Evolutionary conservation across 2,888 invertebrate genomes (phyloP).

Genomic region (Coelogynopora nodosa): DNA sequence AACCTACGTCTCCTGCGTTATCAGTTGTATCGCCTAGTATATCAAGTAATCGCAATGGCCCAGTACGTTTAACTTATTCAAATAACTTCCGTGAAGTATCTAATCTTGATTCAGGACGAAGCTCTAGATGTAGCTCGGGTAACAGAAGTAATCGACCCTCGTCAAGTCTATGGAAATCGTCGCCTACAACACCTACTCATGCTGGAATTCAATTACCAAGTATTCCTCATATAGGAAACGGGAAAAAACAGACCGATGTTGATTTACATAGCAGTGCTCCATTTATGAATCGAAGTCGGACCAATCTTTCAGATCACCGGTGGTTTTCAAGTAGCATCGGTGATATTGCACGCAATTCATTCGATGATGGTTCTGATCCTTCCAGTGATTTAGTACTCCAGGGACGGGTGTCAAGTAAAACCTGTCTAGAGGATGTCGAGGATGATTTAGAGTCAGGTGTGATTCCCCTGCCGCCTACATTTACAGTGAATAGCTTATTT

Average conservation of each 20-base stretch:
- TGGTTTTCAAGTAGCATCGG: background rate
- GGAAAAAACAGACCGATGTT: background rate
- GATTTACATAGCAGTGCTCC: slow-evolving; percentile 3
- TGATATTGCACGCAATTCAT: background rate
- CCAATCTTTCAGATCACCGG: background rate
- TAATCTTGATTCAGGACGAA: background rate
- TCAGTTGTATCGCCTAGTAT: background rate
- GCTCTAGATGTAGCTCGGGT: background rate
- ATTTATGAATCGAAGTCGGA: background rate
- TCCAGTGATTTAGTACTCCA: background rate
- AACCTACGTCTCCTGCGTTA: background rate
- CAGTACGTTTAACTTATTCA: background rate
- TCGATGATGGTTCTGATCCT: background rate
- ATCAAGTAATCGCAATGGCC: background rate
- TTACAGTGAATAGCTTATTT: background rate
- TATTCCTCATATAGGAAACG: background rate
- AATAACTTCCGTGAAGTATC: slow-evolving; percentile 1
- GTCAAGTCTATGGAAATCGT: background rate
- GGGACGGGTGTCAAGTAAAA: slow-evolving; percentile 1
- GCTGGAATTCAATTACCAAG: background rate
- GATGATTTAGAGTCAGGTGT: background rate
- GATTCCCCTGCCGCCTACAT: background rate
- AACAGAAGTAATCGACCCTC: background rate
- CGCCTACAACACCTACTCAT: background rate
- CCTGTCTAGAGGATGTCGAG: slow-evolving; percentile 27